Evolutionary conservation across 2,888 invertebrate species (phyloP), one percentile per base, ranked within the genome.

Genomic region (Megalurothrips usitatus): DNA sequence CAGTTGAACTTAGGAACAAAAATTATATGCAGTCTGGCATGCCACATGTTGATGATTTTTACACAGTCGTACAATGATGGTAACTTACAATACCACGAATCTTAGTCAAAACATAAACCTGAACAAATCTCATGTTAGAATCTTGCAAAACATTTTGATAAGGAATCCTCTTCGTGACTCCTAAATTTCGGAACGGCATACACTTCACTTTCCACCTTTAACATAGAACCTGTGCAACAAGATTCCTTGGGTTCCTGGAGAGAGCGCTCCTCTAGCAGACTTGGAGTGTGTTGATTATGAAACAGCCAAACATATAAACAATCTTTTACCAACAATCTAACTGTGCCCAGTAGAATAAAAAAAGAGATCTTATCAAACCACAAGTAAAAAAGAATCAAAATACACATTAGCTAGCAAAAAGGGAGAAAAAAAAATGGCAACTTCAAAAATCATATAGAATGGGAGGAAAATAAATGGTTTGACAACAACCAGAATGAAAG

Each of bases 351-450:
- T 52, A 52, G n/a, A n/a, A n/a, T n/a, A 43, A 2, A 43, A 43
- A 43, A 43, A 4, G 34, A 43, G 2, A 43, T 43, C 34, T 43
- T 43, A 43, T 43, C 2, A 43, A 43, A 43, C 34, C 2, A 43
- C 34, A 43, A 43, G 34, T 43, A 14, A 58, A 58, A 58, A 11
- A 58, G 19, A 58, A 14, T 58, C 58, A 58, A 58, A 58, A 17
- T 19, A 58, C 58, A 58, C 6, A 58, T 58, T 26, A 75, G 26
- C 68, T 26, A 75, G 68, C 68, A 75, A 26, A 12, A 75, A 75
- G 68, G 68, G 68, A 82, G 68, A 58, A 80, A 52, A 78, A 80
- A 81, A 78, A 23, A 80, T 80, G 1, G 26, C 10, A 63, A 34
- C 49, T 79, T 81, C 47, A 12, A 14, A 52, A 12, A 80, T 17